These are phyloP conservation scores for Nasonia longicornis DNA, from an alignment of 1,140 invertebrate genomes.

Conservation along the genomic window DNA sequence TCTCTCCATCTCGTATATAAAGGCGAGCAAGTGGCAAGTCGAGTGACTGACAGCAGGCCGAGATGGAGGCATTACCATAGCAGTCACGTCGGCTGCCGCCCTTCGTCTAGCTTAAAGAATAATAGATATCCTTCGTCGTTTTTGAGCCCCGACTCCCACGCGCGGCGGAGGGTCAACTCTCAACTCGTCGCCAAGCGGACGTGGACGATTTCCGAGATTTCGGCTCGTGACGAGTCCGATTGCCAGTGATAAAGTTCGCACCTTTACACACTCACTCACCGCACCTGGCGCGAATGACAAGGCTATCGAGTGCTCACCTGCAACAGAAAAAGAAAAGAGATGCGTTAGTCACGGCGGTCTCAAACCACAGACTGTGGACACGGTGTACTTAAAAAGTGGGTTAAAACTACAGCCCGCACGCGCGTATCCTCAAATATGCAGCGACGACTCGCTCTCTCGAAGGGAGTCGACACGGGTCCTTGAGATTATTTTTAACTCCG, in stretches of 20 bases:
- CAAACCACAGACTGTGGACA: not conserved
- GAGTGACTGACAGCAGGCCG: conserved; percentile 3
- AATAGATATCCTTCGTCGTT: conserved; percentile 20
- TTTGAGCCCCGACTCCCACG: not conserved
- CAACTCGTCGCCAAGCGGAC: not conserved
- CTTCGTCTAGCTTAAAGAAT: conserved; percentile 29
- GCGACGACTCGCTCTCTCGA: no score
- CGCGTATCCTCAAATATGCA: no score
- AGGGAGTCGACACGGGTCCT: not conserved
- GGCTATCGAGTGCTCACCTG: conserved; percentile 5
- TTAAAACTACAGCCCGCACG: not conserved
- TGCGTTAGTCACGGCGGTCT: not conserved
- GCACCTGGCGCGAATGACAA: not conserved
- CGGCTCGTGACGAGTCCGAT: not conserved
- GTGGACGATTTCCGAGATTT: conserved; percentile 12
- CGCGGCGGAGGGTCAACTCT: not conserved
- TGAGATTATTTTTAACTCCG: conserved; percentile 15
- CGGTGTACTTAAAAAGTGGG: no score
- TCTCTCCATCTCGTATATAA: not conserved
- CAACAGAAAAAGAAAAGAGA: not conserved
- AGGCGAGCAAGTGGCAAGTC: not conserved
- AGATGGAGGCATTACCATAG: conserved; percentile 6
- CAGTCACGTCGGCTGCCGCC: conserved; percentile 12
- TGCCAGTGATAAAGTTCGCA: not conserved
- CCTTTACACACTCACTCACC: not conserved